Evolutionary conservation across 2,113 vertebrate species (phyloP), one percentile per base, ranked within the genome.

Genomic region (Picathartes gymnocephalus): DNA sequence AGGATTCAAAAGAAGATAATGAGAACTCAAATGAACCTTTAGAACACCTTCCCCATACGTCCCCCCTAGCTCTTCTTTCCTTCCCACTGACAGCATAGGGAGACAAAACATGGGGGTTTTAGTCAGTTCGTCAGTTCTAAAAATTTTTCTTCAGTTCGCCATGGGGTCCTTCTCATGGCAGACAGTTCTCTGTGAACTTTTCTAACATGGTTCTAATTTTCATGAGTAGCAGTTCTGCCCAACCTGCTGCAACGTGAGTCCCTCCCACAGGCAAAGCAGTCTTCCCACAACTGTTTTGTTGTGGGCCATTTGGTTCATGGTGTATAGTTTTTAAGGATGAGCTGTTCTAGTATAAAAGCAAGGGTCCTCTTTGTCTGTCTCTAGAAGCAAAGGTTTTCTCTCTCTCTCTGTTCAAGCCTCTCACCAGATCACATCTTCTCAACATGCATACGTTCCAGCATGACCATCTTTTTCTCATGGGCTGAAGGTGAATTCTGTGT

Each of bases 181-280:
- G 9, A 48, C 28, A 39, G 16, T 9, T 60, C 44, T 48, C 28
- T 33, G 28, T 50, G 57, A 50, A 50, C 35, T 77, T 40, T 61
- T 16, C 35, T 25, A 48, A 48, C 2, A 3, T 25, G 22, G 13
- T 25, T 61, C 22, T 37, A 19, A 50, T 77, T 40, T 61, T 77
- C 73, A 50, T 4, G 1, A 33, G 22, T 16, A 12, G 10, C 45
- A 40, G 16, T 16, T 50, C 35, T 17, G 16, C 13, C 45, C 30
- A 39, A 15, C 16, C 35, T 77, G 56, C n/a, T 48, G 12, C 28
- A 60, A 33, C 0, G 1, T 7, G 16, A 48, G 21, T 48, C n/a
- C n/a, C n/a, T 60, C 9, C n/a, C 56, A 60, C 0, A 0, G 44
- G n/a, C 15, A 24, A 48, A 39, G n/a, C 20, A 31, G 12, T 47